Conservation (phyloP, 2,113 vertebrate species). For the Anser brachyrhynchus region DNA sequence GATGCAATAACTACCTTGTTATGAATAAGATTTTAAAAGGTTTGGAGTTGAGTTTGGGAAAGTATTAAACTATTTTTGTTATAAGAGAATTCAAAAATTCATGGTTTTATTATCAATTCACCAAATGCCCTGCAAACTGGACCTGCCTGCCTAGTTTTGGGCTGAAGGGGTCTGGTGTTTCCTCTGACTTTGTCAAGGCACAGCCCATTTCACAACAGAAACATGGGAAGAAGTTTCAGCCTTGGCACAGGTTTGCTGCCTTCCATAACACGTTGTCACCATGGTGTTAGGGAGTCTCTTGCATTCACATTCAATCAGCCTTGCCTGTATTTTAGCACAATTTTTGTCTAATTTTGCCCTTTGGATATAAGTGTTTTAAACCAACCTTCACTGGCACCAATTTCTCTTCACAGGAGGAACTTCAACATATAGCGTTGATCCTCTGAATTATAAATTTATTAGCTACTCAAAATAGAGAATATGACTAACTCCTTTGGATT, state of each 20-base stretch:
- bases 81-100: neutral
- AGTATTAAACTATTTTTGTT: neutral
- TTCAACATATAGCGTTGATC: neutral
- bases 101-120: neutral
- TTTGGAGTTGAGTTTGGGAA: neutral
- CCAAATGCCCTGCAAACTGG: neutral
- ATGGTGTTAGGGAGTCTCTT: neutral
- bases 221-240: neutral
- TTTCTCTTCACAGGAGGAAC: neutral
- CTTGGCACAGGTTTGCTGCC: fast-evolving
- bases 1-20: neutral
- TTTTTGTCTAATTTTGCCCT: neutral
- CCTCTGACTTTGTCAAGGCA: neutral
- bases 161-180: neutral
- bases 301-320: neutral
- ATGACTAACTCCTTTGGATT: neutral
- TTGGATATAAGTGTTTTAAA: neutral
- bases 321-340: neutral
- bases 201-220: neutral
- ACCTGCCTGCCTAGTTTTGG: fast-evolving
- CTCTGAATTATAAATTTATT: neutral
- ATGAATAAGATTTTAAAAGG: neutral
- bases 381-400: neutral
- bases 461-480: neutral
- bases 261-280: neutral